Base-by-base conservation (phyloP, 2,888 invertebrate genomes). In the Lymantria dispar region DNA sequence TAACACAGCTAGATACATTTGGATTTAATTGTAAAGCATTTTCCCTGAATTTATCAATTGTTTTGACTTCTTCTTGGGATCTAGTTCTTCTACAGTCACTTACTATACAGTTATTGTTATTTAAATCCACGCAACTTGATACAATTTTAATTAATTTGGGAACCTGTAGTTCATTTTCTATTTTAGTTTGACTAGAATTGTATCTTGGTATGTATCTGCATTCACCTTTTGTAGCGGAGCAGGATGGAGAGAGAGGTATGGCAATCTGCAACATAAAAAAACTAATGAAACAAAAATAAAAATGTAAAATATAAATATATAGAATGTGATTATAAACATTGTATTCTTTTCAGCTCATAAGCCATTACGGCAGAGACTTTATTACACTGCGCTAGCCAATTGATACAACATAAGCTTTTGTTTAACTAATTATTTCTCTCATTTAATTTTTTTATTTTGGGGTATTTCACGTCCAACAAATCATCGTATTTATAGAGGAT, bases 241-340 rank as follows among this genome's bases (percentile, higher is more conserved):
- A 33, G 3, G 62, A 47, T 11, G 78, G 71, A 1, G 80, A 68
- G 7, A 72, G 58, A 2, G 79, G 68, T 37, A 82, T 68, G 30
- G 83, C 84, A 67, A 83, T 71, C 87, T 87, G 69, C 31, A 84
- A 82, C 64, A 77, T 67, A 42, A 39, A 13, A 36, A 33, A 33
- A 2, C 22, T 22, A 22, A 22, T 22, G 3, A 22, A 22, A 22
- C 3, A 22, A 22, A 22, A 3, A 3, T 22, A 2, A 5, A 22
- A 22, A 5, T 3, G 5, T 22, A 22, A 5, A 22, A 22, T 22
- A n/a, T n/a, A n/a, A n/a, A 22, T 3, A 22, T 22, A 22, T 22
- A 22, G 5, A 2, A 22, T 22, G 22, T 22, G 22, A 22, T 22
- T 22, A 22, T 22, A 3, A 22, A 3, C 2, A 22, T 22, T 5